Evolutionary conservation across 2,797 vertebrate genomes (phyloP), one percentile per base, ranked within the genome.

Genomic region (Acomys russatus): DNA sequence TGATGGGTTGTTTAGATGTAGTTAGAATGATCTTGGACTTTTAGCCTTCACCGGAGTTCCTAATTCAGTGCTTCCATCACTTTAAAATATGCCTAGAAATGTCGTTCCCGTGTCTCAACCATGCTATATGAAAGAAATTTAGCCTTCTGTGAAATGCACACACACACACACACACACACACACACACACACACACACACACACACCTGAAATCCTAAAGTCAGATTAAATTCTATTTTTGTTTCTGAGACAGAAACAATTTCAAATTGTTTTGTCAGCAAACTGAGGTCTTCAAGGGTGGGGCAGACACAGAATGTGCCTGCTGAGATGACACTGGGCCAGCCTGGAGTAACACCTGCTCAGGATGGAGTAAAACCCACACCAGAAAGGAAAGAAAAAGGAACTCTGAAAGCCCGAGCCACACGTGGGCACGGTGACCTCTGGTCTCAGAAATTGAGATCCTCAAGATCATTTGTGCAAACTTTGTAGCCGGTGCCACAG

Each of bases 201-300:
- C 35, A 15, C 44, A 9, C 9, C 51, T 28, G 4, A 63, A 91
- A 93, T 66, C 88, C n/a, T 77, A 87, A 28, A 92, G 1, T 84
- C 85, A 93, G 49, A 76, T 18, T 66, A 90, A 74, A 35, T 63
- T 73, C 70, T 54, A 68, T 80, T 84, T 30, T 82, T 23, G 0
- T 83, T 92, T 73, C 83, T 77, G 51, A 84, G 44, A 77, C 89
- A 84, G 88, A 54, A 93, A 85, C 66, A 38, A 92, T 66, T 68
- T 17, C 20, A 90, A 78, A 54, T 44, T 23, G 30, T 92, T 80
- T 56, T 82, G 61, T 93, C 77, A 63, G 51, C 56, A 87, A 20
- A n/a, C n/a, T 28, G 74, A 78, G 78, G 18, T 79, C n/a, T 51
- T 78, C 56, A 1, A 14, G 35, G 66, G 38, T 44, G 8, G 64